These are phyloP conservation scores for Numenius phaeopus DNA, from an alignment of 2,797 vertebrate species.

Conservation along the genomic window DNA sequence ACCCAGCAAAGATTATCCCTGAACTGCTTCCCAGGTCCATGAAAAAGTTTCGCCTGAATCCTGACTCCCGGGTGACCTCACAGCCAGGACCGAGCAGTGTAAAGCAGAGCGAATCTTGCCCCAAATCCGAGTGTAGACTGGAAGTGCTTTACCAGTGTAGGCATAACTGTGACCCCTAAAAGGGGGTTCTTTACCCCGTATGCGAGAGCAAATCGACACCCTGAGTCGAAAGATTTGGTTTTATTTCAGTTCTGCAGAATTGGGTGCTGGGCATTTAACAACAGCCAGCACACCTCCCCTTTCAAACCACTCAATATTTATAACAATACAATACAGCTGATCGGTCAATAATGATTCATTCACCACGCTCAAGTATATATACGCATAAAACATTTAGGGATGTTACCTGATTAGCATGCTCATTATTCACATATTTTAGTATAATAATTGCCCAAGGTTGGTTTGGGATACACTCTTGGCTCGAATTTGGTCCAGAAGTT, in stretches of 20 bases:
- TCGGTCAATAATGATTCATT: background rate
- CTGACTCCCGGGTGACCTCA: background rate
- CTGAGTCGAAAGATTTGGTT: background rate
- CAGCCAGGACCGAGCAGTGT: background rate
- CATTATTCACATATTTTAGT: background rate
- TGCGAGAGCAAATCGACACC: background rate
- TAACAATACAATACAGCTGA: background rate
- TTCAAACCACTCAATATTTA: background rate
- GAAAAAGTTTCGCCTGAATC: background rate
- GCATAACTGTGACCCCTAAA: background rate
- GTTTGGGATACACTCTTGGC: background rate
- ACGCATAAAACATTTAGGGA: background rate
- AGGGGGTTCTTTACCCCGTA: background rate
- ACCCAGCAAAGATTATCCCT: background rate
- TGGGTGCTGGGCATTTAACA: background rate
- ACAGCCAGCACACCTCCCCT: background rate
- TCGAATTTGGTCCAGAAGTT: background rate
- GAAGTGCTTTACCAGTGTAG: background rate
- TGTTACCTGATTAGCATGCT: background rate
- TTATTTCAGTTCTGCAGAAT: background rate
- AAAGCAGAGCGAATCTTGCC: background rate
- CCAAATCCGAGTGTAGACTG: rapidly evolving
- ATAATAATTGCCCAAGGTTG: background rate
- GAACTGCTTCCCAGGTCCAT: background rate
- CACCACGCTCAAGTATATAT: background rate